phyloP scores from a whole-genome alignment of 2,797 vertebrate species.

The Fundulus diaphanus region DNA sequence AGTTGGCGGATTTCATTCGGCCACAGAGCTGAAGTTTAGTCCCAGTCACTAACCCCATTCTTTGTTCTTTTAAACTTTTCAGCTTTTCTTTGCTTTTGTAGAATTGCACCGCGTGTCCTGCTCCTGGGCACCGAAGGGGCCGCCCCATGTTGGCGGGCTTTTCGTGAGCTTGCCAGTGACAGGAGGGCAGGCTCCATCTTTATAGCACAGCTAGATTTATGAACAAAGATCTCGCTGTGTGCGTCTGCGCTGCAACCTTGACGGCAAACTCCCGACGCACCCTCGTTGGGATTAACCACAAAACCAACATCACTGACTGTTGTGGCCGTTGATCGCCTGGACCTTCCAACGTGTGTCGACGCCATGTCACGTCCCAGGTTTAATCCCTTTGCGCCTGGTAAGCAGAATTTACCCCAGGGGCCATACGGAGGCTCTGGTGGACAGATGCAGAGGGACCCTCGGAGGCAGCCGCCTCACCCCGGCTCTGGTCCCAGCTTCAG shows the following conservation, averaged over 20 bases:
- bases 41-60: slow-evolving; percentile 49
- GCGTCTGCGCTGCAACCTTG: slow-evolving; percentile 22
- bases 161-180: slow-evolving; percentile 81
- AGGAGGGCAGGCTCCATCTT: slow-evolving; percentile 82
- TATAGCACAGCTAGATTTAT: slow-evolving; percentile 84
- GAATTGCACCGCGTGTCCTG: slow-evolving; percentile 33
- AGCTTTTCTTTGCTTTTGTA: slow-evolving; percentile 66
- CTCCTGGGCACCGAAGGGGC: slow-evolving; percentile 33
- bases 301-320: slow-evolving; percentile 55
- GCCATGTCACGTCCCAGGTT: slow-evolving; percentile 83
- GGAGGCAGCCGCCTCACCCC: background rate
- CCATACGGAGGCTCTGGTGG: slow-evolving; percentile 34
- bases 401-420: slow-evolving; percentile 44
- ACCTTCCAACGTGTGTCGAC: slow-evolving; percentile 80
- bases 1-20: slow-evolving; percentile 13
- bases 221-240: slow-evolving; percentile 64
- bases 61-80: slow-evolving; percentile 54
- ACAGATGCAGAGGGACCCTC: slow-evolving; percentile 38
- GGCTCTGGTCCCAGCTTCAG: slow-evolving; percentile 62
- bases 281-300: background rate
- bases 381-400: slow-evolving; percentile 81
- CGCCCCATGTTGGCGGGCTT: slow-evolving; percentile 59
- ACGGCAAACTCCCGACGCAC: slow-evolving; percentile 26
- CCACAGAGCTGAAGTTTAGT: slow-evolving; percentile 21
- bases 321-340: slow-evolving; percentile 73